Base-by-base conservation (phyloP, 1,140 invertebrate species). In the Brachionus asplanchnoidis region DNA sequence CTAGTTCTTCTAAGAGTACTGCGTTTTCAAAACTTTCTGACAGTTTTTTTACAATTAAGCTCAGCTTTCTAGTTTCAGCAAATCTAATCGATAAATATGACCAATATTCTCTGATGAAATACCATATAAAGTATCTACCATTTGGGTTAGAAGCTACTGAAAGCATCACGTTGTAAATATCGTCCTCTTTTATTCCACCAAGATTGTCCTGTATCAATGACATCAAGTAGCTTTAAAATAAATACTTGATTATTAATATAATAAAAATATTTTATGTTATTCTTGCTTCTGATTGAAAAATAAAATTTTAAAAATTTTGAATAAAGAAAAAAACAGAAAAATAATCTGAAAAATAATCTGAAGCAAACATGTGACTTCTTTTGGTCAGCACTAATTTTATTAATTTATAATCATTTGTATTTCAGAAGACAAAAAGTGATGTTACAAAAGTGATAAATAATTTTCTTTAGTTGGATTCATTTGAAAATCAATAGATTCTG, bases 101-200 rank as follows among this genome's bases (percentile, higher is more conserved):
- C 79, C 79, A 82, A 23, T 82, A 42, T 46, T 82, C 53, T 60
- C 79, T 60, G n/a, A 82, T 26, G 23, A 70, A 84, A 28, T 68
- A 50, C 82, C 82, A 84, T 36, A 42, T 40, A 28, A 84, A 46
- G 26, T 84, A 68, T 50, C 82, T 26, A 9, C 82, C 82, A 40
- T 70, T 84, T 28, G 82, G 82, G 53, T 84, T 84, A 7, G 42
- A 5, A 73, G 60, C 60, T n/a, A 84, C 46, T 0, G 82, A 36
- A 8, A 23, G 14, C n/a, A 84, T 23, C 8, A 84, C 28, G 6
- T 40, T 26, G n/a, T 50, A 84, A 53, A 70, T 50, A 9, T 84
- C 82, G 8, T 82, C 79, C 5, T 28, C 20, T 65, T 68, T 68
- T 12, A 68, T 17, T 14, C 23, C 79, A 20, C 17, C 53, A 65